phyloP scores from a whole-genome alignment of 2,113 vertebrate genomes.

The Paradoxurus hermaphroditus region DNA sequence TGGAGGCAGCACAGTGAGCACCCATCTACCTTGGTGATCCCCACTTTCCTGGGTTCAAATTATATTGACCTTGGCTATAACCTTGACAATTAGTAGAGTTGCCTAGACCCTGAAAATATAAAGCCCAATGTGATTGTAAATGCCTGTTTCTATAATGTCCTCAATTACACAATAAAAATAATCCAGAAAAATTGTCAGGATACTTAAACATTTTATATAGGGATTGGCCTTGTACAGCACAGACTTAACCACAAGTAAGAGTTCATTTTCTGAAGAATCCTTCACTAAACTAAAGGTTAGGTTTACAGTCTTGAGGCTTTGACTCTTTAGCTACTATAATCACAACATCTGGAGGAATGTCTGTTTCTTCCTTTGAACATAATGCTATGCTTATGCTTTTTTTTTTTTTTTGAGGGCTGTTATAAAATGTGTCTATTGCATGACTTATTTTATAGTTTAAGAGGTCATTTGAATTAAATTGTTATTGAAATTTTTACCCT shows the following conservation, averaged over 20 bases:
- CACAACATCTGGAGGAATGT: background rate
- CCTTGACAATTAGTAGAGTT: slow-evolving; percentile 3
- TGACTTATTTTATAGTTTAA: background rate
- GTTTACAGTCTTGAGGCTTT: background rate
- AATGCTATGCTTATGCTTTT: no score
- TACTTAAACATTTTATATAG: background rate
- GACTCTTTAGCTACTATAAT: background rate
- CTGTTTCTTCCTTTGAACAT: background rate
- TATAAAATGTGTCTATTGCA: background rate
- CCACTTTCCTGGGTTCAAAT: slow-evolving; percentile 26
- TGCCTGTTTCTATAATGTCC: background rate
- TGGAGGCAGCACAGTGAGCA: slow-evolving; percentile 1
- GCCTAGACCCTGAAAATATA: background rate
- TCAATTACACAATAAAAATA: slow-evolving; percentile 31
- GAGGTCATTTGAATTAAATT: slow-evolving; percentile 22
- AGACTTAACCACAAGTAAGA: background rate
- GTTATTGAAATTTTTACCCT: background rate
- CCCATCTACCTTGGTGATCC: background rate
- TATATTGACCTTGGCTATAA: slow-evolving; percentile 11
- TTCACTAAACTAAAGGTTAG: background rate
- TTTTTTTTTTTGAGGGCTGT: background rate
- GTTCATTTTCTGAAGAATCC: slow-evolving; percentile 28
- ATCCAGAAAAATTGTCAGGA: background rate
- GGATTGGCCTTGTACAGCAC: background rate
- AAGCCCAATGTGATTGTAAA: background rate